Conservation (phyloP, 2,797 vertebrate genomes). For the Microctenopoma stevenorrisi region DNA sequence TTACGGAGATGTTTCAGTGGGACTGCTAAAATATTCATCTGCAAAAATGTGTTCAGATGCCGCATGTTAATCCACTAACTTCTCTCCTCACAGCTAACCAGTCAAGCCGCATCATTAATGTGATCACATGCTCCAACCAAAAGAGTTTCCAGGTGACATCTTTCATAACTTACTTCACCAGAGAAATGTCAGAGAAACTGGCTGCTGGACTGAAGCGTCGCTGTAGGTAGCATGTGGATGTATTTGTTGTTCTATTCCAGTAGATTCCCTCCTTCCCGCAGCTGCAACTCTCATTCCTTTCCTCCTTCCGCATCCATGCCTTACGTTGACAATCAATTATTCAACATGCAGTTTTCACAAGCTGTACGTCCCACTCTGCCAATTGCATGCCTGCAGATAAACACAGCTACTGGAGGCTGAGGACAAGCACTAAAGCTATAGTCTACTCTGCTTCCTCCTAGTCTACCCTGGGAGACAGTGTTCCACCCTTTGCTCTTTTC, state of each 20-base stretch:
- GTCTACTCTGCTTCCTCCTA: conserved; percentile 5
- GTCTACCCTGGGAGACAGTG: conserved; percentile 4
- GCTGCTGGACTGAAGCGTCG: conserved; percentile 1
- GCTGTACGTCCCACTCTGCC: conserved; percentile 54
- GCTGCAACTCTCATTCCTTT: conserved; percentile 3
- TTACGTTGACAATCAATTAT: conserved; percentile 78
- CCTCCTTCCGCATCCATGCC: conserved; percentile 50
- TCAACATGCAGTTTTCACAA: conserved; percentile 65
- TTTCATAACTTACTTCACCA: conserved; percentile 54
- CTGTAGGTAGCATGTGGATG: conserved; percentile 41
- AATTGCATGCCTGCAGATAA: conserved; percentile 45
- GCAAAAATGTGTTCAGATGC: conserved; percentile 25
- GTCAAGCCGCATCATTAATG: conserved; percentile 21
- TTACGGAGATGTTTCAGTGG: conserved; percentile 13
- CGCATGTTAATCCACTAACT: conserved; percentile 6
- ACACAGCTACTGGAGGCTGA: conserved; percentile 28
- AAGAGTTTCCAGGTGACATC: conserved; percentile 40
- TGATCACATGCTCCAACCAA: conserved; percentile 11
- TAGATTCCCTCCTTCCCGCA: conserved; percentile 15
- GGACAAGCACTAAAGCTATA: conserved; percentile 30
- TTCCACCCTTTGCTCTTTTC: too few relatives aligned
- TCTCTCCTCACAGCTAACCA: not conserved
- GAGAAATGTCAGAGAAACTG: conserved; percentile 4
- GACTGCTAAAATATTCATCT: conserved; percentile 26
- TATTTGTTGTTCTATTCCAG: conserved; percentile 54